Base-by-base conservation (phyloP, 1,140 invertebrate genomes). In the Lutraria rhynchaena region DNA sequence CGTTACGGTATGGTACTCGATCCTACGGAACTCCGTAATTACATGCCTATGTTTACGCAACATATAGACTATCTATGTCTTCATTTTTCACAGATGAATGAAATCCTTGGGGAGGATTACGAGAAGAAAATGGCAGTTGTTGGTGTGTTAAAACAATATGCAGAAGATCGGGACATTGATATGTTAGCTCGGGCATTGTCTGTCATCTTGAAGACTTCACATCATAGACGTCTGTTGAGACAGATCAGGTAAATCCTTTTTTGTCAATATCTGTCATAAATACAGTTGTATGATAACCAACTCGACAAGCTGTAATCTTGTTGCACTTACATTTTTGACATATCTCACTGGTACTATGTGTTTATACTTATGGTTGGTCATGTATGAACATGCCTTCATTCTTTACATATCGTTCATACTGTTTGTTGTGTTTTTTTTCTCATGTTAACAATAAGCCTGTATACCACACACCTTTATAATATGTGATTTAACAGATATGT, bases 61-160 rank as follows among this genome's bases (percentile, higher is more conserved):
- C 70, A 86, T 77, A 84, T 86, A 57, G 85, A 83, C 61, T 84
- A 81, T 65, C 58, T 86, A 35, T 81, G 75, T 81, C 60, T 83
- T 35, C 71, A 82, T 80, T 85, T 84, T 76, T 88, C 84, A 11
- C 84, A 92, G 91, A 86, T 92, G 87, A 91, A 90, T 65, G 85
- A 86, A 33, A 83, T 89, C 33, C 83, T 92, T 29, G 91, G 89
- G 0, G 84, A 87, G 44, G 88, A 92, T 81, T 91, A 90, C 58
- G 88, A 90, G 73, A 91, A 89, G 61, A 92, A 92, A 70, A 92
- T 92, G 91, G 88, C 90, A 3, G 80, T 92, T 13, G 89, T 92
- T 22, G 87, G 87, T 41, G 85, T 91, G 19, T 60, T 91, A 75
- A 92, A 91, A 74, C 88, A 91, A 74, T 92, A 91, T 82, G 90